phyloP scores from a whole-genome alignment of 2,888 invertebrate species.

The Ophion ellenae region DNA sequence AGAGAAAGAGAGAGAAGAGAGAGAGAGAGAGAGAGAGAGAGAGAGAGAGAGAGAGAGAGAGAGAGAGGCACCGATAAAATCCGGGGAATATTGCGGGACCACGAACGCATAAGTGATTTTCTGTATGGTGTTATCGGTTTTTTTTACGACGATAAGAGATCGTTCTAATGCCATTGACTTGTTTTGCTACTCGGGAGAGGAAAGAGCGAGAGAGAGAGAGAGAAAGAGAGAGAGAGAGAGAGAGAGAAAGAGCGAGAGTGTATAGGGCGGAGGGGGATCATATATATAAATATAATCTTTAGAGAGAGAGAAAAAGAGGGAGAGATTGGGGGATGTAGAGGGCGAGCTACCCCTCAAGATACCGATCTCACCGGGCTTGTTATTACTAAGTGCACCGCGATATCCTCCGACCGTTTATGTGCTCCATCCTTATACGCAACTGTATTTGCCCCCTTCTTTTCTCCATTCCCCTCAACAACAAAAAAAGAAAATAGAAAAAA shows the following conservation, averaged over 20 bases:
- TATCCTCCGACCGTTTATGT: constrained; percentile 33
- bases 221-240: background rate
- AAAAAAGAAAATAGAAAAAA: background rate
- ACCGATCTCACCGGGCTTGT: constrained; percentile 77
- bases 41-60: too few species aligned
- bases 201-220: background rate
- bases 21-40: too few species aligned
- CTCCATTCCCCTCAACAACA: too few species aligned
- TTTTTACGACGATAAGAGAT: constrained; percentile 74
- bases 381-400: constrained; percentile 65
- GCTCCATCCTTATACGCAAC: background rate
- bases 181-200: constrained; percentile 72
- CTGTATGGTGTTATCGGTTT: constrained; percentile 70
- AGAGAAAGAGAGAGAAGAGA: too few species aligned
- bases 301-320: background rate
- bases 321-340: background rate
- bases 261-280: too few species aligned
- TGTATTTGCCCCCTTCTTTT: too few species aligned
- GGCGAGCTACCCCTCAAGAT: constrained; percentile 68
- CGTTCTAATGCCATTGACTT: constrained; percentile 81
- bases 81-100: constrained; percentile 54
- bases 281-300: too few species aligned
- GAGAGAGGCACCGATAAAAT: constrained; percentile 65
- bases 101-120: constrained; percentile 80
- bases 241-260: too few species aligned